Evolutionary conservation across 2,888 invertebrate genomes (phyloP), one percentile per base, ranked within the genome.

Genomic region (Heliconius aoede): DNA sequence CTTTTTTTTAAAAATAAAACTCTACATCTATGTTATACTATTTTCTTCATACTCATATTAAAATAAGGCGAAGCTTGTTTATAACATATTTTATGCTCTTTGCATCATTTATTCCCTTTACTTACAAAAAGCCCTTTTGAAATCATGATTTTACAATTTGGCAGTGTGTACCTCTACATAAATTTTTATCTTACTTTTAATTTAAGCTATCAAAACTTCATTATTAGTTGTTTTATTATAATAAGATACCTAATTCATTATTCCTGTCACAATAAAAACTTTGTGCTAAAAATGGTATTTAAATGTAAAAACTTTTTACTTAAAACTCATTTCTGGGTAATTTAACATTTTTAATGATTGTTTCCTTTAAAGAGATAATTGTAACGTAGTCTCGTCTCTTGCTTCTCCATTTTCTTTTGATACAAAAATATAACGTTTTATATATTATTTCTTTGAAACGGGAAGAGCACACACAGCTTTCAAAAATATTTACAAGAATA

Each of bases 261-360:
- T 61, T 72, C 60, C 40, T 28, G 72, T 72, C 72, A 60, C 26
- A 72, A 60, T 40, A 72, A 72, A 72, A 61, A 72, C 11, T 40
- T 36, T 5, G n/a, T 28, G 26, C 15, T 51, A 24, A 68, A 28
- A 51, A 40, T 72, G 21, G 36, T 26, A 61, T 72, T 60, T 61
- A 18, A 26, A 72, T 61, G 61, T 15, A 69, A 32, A 72, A 58
- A 61, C 26, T 61, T 51, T 69, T 32, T 32, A 69, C 69, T 61
- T 61, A 60, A 40, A 72, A 28, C 11, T 36, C 72, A 60, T 72
- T 60, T 61, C 60, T 36, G 40, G 18, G 55, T 69, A 55, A 30
- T 69, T 69, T 55, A 30, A 69, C 69, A 40, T 40, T 65, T 36
- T 40, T 40, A 65, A 40, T 65, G 36, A 18, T 65, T 15, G 24